Percentiles rank a stretch among this genome's conserved stretches.
Evolutionary conservation across 2,113 vertebrate genomes (phyloP).

Genomic region (Sinocyclocheilus grahami): DNA sequence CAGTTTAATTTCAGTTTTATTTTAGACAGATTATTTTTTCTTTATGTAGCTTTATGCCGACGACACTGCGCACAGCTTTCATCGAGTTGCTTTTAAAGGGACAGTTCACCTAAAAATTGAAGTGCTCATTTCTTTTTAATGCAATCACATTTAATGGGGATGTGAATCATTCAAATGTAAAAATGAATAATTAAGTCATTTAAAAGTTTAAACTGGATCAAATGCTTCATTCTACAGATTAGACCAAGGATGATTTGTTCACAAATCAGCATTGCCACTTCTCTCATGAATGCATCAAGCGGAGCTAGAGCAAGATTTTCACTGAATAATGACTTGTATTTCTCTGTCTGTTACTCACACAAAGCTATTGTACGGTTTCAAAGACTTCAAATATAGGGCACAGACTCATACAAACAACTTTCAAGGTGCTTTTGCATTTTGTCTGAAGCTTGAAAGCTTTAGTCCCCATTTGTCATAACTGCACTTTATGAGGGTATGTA

Average conservation of each 20-base stretch:
- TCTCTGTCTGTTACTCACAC: background rate
- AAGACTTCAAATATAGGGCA: background rate
- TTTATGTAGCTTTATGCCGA: background rate
- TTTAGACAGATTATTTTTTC: background rate
- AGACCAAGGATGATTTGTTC: background rate
- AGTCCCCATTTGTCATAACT: background rate
- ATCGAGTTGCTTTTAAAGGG: background rate
- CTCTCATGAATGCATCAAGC: background rate
- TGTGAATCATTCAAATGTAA: background rate
- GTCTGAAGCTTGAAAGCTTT: background rate
- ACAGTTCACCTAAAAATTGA: background rate
- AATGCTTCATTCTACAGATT: background rate
- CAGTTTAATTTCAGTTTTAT: conserved; percentile 15
- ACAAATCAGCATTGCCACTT: background rate
- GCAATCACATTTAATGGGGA: background rate
- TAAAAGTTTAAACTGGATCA: background rate
- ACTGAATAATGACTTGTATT: background rate
- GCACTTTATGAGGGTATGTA: background rate
- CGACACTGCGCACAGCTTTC: background rate
- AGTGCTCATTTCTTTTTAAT: background rate
- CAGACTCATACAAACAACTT: background rate
- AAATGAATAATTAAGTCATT: background rate
- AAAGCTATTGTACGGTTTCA: background rate
- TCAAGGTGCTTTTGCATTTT: background rate
- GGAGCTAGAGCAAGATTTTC: background rate